Conservation (phyloP, 2,888 invertebrate genomes). For the Drosophila atripex region DNA sequence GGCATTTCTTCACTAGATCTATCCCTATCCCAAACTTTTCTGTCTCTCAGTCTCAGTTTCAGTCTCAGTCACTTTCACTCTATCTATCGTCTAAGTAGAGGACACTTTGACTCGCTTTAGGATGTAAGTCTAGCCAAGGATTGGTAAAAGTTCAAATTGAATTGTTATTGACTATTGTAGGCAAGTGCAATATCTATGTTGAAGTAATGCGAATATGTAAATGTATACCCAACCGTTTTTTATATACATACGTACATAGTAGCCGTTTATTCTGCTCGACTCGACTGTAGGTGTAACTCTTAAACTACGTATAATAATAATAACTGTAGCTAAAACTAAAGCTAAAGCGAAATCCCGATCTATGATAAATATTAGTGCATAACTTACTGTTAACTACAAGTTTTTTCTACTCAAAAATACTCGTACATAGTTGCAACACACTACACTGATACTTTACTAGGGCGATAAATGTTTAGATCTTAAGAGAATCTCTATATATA, state of each 20-base stretch:
- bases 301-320: constrained; percentile 31
- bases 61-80: constrained; percentile 18
- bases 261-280: constrained; percentile 74
- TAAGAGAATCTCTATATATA: constrained; percentile 60
- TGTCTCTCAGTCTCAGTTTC: constrained; percentile 6
- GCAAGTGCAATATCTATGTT: constrained; percentile 74
- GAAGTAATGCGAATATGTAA: constrained; percentile 19
- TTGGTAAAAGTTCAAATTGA: constrained; percentile 71
- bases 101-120: constrained; percentile 44
- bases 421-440: constrained; percentile 61
- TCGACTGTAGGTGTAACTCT: constrained; percentile 65
- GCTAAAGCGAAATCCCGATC: constrained; percentile 45
- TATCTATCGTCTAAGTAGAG: constrained; percentile 43
- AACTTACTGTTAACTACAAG: constrained; percentile 71
- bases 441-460: constrained; percentile 71
- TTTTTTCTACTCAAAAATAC: constrained; percentile 70
- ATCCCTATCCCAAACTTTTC: constrained; percentile 15
- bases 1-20: constrained; percentile 62
- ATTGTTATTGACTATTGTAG: constrained; percentile 74
- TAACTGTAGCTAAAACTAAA: constrained; percentile 42
- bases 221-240: constrained; percentile 70
- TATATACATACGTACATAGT: constrained; percentile 66
- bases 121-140: constrained; percentile 44
- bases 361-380: constrained; percentile 58
- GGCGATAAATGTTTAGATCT: constrained; percentile 57